Percentiles rank a stretch among this genome's conserved stretches.
These are phyloP conservation scores for Cromileptes altivelis DNA, from an alignment of 2,113 vertebrate genomes.

Conservation along the genomic window DNA sequence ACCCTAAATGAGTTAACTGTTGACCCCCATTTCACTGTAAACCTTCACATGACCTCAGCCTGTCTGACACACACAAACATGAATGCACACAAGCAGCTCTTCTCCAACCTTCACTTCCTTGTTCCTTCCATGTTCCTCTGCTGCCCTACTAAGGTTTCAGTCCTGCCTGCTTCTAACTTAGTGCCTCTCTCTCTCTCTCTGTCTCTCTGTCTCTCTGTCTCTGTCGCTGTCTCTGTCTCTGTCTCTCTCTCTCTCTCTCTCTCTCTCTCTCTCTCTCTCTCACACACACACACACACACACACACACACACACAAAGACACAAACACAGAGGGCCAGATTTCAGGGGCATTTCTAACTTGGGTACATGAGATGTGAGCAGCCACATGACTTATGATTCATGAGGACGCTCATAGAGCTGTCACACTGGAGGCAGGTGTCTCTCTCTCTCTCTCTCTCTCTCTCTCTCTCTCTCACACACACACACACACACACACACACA, in stretches of 20 bases:
- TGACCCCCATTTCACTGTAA: constrained; percentile 2
- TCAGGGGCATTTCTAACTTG: constrained; percentile 94
- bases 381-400: constrained; percentile 98
- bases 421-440: constrained; percentile 96
- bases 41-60: constrained; percentile 43
- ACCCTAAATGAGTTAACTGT: not conserved
- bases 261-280: constrained; percentile 10
- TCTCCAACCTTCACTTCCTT: constrained; percentile 67
- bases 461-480: constrained; percentile 50
- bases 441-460: constrained; percentile 28
- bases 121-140: constrained; percentile 85
- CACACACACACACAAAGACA: constrained; percentile 36
- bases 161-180: constrained; percentile 90
- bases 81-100: constrained; percentile 20
- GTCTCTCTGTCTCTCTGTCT: no score
- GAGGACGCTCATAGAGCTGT: constrained; percentile 96
- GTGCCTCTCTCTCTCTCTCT: constrained; percentile 16
- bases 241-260: constrained; percentile 13
- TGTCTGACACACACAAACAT: not conserved
- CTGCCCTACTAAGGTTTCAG: constrained; percentile 93
- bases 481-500: constrained; percentile 30
- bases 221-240: no score
- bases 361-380: constrained; percentile 84
- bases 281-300: constrained; percentile 35
- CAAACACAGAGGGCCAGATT: constrained; percentile 77